Conservation (phyloP, 2,888 invertebrate genomes). For the Psylliodes chrysocephalus region DNA sequence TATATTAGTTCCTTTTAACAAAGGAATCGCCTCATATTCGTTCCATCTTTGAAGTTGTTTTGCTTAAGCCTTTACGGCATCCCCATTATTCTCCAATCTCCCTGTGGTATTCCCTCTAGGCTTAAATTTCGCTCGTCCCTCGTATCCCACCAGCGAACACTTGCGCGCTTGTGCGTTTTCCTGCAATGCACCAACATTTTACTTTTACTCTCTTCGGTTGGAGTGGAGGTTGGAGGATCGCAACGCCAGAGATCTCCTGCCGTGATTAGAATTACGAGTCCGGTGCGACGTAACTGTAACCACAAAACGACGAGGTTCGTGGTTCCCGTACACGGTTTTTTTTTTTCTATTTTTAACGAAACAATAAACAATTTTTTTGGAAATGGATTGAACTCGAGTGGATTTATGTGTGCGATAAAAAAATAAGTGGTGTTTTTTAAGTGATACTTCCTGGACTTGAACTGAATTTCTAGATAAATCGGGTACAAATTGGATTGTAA, state of each 20-base stretch:
- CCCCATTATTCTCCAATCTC: no score
- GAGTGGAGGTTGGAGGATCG: background rate
- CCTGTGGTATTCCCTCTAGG: no score
- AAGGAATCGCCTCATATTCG: no score
- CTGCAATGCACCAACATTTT: constrained; percentile 47
- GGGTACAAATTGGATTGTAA: background rate
- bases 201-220: constrained; percentile 14
- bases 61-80: no score
- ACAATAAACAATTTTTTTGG: background rate
- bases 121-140: background rate
- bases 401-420: background rate
- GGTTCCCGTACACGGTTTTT: constrained; percentile 1
- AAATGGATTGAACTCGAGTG: constrained; percentile 1
- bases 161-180: constrained; percentile 38
- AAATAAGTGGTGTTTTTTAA: background rate
- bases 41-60: no score
- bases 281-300: constrained; percentile 1
- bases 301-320: constrained; percentile 1
- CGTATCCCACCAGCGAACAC: background rate
- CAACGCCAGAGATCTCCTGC: background rate
- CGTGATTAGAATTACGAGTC: background rate
- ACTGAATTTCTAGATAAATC: background rate
- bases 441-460: background rate
- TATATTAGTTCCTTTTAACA: no score
- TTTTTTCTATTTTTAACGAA: constrained; percentile 6